Percentiles rank a stretch among this genome's conserved stretches.
Evolutionary conservation across 1,140 invertebrate genomes (phyloP).

Genomic region (Tyrophagus putrescentiae): DNA sequence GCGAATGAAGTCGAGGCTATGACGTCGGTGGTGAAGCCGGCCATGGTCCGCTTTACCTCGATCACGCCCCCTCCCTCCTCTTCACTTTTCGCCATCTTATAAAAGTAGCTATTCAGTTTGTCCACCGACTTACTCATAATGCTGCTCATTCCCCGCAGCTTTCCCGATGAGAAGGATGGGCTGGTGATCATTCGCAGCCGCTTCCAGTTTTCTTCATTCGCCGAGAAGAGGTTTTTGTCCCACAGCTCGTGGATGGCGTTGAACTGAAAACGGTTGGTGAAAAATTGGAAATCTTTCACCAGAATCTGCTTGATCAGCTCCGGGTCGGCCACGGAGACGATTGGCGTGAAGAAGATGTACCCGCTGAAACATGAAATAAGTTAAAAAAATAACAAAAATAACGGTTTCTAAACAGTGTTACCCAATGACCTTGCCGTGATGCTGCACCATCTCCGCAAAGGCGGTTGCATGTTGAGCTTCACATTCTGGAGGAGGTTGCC

Average conservation of each 20-base stretch:
- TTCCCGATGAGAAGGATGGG: slow-evolving; percentile 43
- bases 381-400: too few species aligned
- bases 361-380: too few species aligned
- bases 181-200: slow-evolving; percentile 40
- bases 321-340: slow-evolving; percentile 21
- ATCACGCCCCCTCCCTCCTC: slow-evolving; percentile 16
- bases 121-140: slow-evolving; percentile 7
- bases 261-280: slow-evolving; percentile 15
- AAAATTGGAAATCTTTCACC: slow-evolving; percentile 24
- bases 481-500: too few species aligned
- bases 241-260: not conserved
- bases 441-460: too few species aligned
- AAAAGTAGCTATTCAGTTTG: not conserved
- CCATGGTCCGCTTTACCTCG: slow-evolving; percentile 28
- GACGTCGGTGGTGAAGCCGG: slow-evolving; percentile 37
- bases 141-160: slow-evolving; percentile 37
- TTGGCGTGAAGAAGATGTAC: too few species aligned
- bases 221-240: slow-evolving; percentile 32
- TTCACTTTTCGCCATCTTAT: not conserved
- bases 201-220: slow-evolving; percentile 40
- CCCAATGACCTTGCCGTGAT: too few species aligned
- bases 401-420: too few species aligned
- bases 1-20: slow-evolving; percentile 40
- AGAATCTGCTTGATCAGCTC: slow-evolving; percentile 23
- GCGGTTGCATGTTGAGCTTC: too few species aligned